Conservation (phyloP, 1,140 invertebrate species). For the Eumeta japonica region DNA sequence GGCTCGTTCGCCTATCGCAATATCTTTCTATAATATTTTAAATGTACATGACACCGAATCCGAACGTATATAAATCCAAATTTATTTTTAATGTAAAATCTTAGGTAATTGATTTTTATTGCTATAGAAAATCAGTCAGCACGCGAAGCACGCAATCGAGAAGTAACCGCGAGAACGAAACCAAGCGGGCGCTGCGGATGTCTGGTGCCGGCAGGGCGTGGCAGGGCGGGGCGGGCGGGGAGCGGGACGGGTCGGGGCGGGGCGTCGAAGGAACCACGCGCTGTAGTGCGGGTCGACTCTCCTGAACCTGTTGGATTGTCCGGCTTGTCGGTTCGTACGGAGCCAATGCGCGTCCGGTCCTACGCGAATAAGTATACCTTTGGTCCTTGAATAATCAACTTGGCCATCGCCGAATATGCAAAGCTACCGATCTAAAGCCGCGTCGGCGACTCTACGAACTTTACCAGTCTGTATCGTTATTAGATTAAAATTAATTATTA, state of each 20-base stretch:
- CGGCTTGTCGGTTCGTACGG: constrained; percentile 50
- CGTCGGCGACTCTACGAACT: constrained; percentile 55
- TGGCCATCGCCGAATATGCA: constrained; percentile 56
- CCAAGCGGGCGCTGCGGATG: constrained; percentile 50
- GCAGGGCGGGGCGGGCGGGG: constrained; percentile 12
- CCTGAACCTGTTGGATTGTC: neutral
- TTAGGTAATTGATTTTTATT: constrained; percentile 62
- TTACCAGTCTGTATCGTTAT: constrained; percentile 57
- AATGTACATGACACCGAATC: constrained; percentile 59
- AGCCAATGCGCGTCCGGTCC: constrained; percentile 56
- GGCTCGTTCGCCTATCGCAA: constrained; percentile 49
- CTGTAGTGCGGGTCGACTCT: constrained; percentile 9
- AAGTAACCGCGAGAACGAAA: constrained; percentile 58
- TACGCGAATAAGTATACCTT: constrained; percentile 57
- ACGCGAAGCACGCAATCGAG: constrained; percentile 61
- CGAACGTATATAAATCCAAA: constrained; percentile 59
- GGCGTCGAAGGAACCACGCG: constrained; percentile 12
- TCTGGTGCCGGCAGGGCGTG: constrained; percentile 19
- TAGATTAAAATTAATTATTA: constrained; percentile 59
- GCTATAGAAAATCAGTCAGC: constrained; percentile 62
- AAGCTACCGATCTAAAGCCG: constrained; percentile 56
- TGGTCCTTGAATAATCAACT: constrained; percentile 54
- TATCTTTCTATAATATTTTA: constrained; percentile 54
- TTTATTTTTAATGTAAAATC: constrained; percentile 60
- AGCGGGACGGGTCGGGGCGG: constrained; percentile 7